Evolutionary conservation across 2,113 vertebrate species (phyloP), one percentile per base, ranked within the genome.

Genomic region (Pachypanchax playfairii): DNA sequence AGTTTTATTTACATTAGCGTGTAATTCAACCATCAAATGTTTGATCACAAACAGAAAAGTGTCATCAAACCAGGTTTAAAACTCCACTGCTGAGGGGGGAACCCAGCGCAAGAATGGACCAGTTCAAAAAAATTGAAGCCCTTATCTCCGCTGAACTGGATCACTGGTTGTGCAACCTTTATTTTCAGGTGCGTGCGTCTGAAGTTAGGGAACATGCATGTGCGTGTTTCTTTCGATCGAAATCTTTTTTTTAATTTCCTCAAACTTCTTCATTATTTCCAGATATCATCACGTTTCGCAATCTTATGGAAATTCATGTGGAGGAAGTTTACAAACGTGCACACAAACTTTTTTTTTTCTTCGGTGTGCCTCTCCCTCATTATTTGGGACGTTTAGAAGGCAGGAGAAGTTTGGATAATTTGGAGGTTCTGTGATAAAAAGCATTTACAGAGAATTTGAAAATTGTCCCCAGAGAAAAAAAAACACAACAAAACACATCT

Each of bases 111-210:
- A 90, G 59, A 53, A 36, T 97, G 24, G 76, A 93, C 78, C 85
- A 89, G 72, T 98, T 96, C 86, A 79, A 72, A 73, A 94, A 93
- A 89, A 93, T 94, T 1, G 95, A 98, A 84, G 88, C 80, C 11
- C 74, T 94, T 64, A 93, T 98, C 73, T 93, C 91, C 36, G 88
- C 88, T 41, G 95, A 97, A 69, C 87, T 98, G 54, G 94, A 98
- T 83, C 89, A 93, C 66, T 98, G 96, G 96, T 79, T 99, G 42
- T 96, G 95, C 82, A 97, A 98, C 83, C 88, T 98, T 65, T 98
- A 97, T 87, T 98, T 99, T 77, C 92, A 99, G 95, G 96, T 98
- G 79, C 41, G 77, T 66, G 44, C 33, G 41, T 43, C n/a, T 43
- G 55, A 9, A 12, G 33, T 58, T 36, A n/a, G 7, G 4, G 50